These are phyloP conservation scores for Leptobrachium ailaonicum DNA, from an alignment of 2,113 vertebrate genomes.

Conservation along the genomic window DNA sequence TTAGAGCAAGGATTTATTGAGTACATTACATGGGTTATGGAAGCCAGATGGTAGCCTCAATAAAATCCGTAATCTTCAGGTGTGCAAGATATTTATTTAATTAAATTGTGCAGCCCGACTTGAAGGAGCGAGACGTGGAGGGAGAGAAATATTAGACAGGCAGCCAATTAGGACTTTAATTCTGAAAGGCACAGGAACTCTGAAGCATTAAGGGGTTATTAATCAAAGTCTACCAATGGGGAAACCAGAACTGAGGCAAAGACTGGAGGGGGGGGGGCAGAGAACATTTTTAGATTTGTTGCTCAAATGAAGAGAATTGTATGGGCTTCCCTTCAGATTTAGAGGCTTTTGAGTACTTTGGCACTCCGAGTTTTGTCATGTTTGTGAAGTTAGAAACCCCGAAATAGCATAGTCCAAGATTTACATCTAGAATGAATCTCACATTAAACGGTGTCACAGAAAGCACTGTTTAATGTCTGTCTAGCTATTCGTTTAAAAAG, in stretches of 20 bases:
- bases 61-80: constrained; percentile 50
- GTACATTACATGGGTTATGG: constrained; percentile 9
- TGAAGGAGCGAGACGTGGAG: constrained; percentile 47
- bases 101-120: constrained; percentile 49
- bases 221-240: constrained; percentile 15
- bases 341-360: background rate
- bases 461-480: too few species aligned
- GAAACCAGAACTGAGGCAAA: background rate
- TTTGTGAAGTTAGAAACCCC: background rate
- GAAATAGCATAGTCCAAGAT: background rate
- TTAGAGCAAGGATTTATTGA: constrained; percentile 45
- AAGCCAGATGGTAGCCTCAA: constrained; percentile 54
- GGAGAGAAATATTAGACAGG: constrained; percentile 43
- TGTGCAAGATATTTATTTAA: constrained; percentile 49
- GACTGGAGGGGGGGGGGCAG: background rate
- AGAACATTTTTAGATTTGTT: background rate
- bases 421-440: too few species aligned
- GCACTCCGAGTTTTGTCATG: background rate
- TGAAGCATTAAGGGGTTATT: constrained; percentile 25
- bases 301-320: background rate
- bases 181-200: constrained; percentile 13
- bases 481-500: too few species aligned
- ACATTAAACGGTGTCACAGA: too few species aligned
- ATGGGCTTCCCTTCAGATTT: background rate
- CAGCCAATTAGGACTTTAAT: constrained; percentile 34